Evolutionary conservation across 2,113 vertebrate species (phyloP), one percentile per base, ranked within the genome.

Genomic region (Lepidothrix coronata): DNA sequence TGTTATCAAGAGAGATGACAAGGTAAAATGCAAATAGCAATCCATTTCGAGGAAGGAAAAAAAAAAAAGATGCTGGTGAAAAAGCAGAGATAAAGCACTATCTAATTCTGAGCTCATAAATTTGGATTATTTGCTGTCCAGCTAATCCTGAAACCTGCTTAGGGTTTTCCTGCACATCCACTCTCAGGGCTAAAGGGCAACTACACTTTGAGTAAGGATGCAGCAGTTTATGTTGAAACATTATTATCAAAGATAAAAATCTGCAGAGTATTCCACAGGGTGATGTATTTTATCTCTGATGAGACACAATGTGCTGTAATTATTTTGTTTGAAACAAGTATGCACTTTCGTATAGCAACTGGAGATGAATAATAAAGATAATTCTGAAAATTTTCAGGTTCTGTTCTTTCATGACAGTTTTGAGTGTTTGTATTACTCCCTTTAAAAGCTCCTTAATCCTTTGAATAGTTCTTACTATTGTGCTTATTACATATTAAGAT

Each of bases 401-500:
- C 75, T 83, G 51, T 55, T 93, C 79, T 88, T 90, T 48, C 33
- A 48, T 61, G 75, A 93, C 59, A 88, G 65, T 61, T 94, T 73
- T 52, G 35, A 91, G 33, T 19, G 8, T 48, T n/a, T 90, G 82
- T 30, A 76, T 81, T 78, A 88, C 51, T 74, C 35, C 48, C 16
- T 91, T 67, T 21, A 54, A 93, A 81, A 85, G 75, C 90, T 90
- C 28, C 75, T 71, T 86, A 90, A 86, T 92, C 52, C 68, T 96
- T 77, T 46, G 1, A 90, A 83, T 67, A 90, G 67, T 91, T 81
- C 63, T 88, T 79, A 93, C 59, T 85, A 61, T 84, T 92, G 59
- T 84, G n/a, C 43, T 83, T 91, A 59, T 93, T 96, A 59, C 58
- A 72, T 37, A 84, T 21, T 13, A 65, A 91, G 76, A 91, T 43